Percentiles rank a stretch among this genome's conserved stretches.
These are phyloP conservation scores for Athetis lepigone DNA, from an alignment of 2,888 invertebrate genomes.

Conservation along the genomic window DNA sequence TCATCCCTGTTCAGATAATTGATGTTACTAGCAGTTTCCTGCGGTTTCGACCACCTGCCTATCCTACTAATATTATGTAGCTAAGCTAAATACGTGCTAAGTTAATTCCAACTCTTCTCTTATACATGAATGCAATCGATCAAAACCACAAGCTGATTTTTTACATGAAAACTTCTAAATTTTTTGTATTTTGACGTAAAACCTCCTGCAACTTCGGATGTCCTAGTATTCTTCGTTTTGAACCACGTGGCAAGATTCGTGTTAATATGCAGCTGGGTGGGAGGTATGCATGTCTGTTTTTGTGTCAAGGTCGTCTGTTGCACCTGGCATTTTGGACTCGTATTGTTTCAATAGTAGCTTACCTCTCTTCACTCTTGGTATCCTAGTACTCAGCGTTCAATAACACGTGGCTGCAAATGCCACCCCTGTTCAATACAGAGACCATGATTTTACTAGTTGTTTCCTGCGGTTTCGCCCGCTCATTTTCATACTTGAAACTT, in stretches of 20 bases:
- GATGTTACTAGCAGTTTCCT: too few species aligned
- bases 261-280: not conserved
- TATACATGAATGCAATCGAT: too few species aligned
- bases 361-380: not conserved
- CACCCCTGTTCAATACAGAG: not conserved
- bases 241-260: slow-evolving; percentile 5
- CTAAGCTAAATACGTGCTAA: too few species aligned
- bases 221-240: slow-evolving; percentile 2
- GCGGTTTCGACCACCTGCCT: too few species aligned
- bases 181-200: not conserved
- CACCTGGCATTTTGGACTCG: not conserved
- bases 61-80: too few species aligned
- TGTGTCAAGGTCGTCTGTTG: slow-evolving; percentile 1
- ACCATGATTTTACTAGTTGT: too few species aligned
- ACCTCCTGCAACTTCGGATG: slow-evolving; percentile 1
- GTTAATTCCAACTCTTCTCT: too few species aligned
- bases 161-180: too few species aligned
- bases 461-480: too few species aligned
- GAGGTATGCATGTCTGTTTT: not conserved
- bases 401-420: slow-evolving; percentile 1
- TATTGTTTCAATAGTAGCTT: not conserved
- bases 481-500: too few species aligned
- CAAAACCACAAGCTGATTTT: too few species aligned
- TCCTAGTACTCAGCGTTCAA: slow-evolving; percentile 8
- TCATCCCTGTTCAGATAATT: too few species aligned